Evolutionary conservation across 2,797 vertebrate species (phyloP).

Genomic region (Dermochelys coriacea): DNA sequence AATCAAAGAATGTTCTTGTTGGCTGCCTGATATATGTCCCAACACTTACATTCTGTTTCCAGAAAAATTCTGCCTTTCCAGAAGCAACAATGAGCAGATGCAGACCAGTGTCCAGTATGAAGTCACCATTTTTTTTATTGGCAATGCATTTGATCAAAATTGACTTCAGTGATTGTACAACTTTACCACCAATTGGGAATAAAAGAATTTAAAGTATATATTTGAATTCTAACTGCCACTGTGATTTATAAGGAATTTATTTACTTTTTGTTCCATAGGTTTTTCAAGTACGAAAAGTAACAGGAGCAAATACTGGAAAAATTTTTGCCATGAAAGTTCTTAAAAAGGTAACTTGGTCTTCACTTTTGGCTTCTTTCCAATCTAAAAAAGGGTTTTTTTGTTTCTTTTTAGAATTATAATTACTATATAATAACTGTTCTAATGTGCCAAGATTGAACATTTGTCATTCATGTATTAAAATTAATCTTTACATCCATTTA

Average conservation of each 20-base stretch:
- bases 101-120: fast-evolving
- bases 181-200: constrained; percentile 23
- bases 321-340: constrained; percentile 99
- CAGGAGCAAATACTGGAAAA: constrained; percentile 91
- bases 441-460: neutral
- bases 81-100: neutral
- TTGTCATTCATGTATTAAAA: neutral
- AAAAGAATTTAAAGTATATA: neutral
- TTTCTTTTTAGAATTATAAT: neutral
- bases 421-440: constrained; percentile 12
- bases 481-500: neutral
- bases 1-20: neutral
- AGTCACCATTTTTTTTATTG: neutral
- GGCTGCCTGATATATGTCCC: neutral
- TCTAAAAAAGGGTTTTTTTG: neutral
- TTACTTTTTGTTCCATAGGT: constrained; percentile 82
- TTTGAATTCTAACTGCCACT: neutral
- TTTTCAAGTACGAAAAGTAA: constrained; percentile 96
- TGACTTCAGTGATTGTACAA: neutral
- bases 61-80: neutral
- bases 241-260: neutral
- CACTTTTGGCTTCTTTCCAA: fast-evolving
- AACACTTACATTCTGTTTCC: neutral
- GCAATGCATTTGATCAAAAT: neutral
- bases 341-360: constrained; percentile 89